Evolutionary conservation across 1,140 invertebrate genomes (phyloP), one percentile per base, ranked within the genome.

Genomic region (Lepidurus packardi): DNA sequence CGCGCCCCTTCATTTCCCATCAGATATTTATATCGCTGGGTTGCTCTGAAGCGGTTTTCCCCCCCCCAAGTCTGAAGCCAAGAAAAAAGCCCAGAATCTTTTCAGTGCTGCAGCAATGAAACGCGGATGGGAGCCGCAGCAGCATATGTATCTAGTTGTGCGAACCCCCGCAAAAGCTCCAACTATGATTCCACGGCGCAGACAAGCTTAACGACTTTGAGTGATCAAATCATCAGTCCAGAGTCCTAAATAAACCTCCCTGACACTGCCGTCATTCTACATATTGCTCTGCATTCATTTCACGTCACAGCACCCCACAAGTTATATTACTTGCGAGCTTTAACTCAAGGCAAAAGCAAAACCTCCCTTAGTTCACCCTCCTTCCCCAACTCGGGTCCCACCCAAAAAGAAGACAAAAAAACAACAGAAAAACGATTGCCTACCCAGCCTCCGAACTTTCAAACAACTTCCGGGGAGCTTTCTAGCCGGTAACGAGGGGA

Each of bases 161-260:
- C 34, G 34, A 34, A 34, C 34, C 34, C 34, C 34, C 34, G 34
- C 34, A 34, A 47, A 47, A 47, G 16, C 21, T n/a, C 53, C 13
- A 7, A 65, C 53, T 65, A 21, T 65, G 53, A 65, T 65, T n/a
- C 21, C 53, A 65, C 53, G 21, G 53, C 53, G 53, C 53, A 65
- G 53, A 65, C 53, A 65, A 16, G 53, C 53, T 65, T 65, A 65
- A 65, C 53, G 53, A 65, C 53, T 65, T 21, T 9, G 53, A 65
- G 53, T 65, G 53, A 65, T 65, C 53, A 65, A 65, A 65, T 65
- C 53, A 65, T 65, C 53, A 65, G 53, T 65, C 53, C 53, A 65
- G 53, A 9, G 53, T 65, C 53, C 53, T 65, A 65, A 65, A 65
- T 65, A 65, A 65, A 65, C 53, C 45, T 65, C 13, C 16, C 53